Evolutionary conservation across 2,113 vertebrate species (phyloP), one percentile per base, ranked within the genome.

Genomic region (Charadrius vociferus): DNA sequence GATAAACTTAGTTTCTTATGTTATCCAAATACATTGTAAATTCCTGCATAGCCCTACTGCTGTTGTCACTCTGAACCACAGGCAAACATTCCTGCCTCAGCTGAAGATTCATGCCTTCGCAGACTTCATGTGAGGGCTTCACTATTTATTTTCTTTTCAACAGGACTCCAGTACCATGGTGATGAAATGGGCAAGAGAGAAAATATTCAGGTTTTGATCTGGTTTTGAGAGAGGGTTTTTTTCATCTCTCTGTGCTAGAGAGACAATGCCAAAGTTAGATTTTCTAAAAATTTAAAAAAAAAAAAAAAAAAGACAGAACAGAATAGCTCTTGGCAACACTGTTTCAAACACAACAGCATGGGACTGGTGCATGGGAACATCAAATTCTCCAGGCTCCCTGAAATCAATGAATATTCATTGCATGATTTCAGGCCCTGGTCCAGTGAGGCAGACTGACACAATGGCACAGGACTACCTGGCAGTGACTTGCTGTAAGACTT

Each of bases 91-190:
- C 59, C 80, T 49, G 22, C 61, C 61, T 50, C 52, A 79, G 92
- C 59, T 86, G 74, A 96, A 90, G 37, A 59, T 34, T 94, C 29
- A 22, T 59, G 77, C 16, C 18, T 53, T 84, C 6, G 1, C 12
- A 81, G 52, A 53, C 83, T 86, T 89, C 80, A 91, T 32, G 68
- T 74, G 53, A 92, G 30, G 72, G 39, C 70, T 91, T 81, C 2
- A 0, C 27, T 89, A 32, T 91, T 93, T 88, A 68, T 92, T 92
- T 95, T 91, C 36, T 74, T 95, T 94, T 78, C 70, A 88, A 89
- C 39, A 55, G 68, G 61, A 81, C 68, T 74, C 36, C 47, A 75
- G 47, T 62, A 63, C 27, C 53, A 67, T 34, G 10, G 20, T 53
- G 56, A 88, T 75, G 26, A 94, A 92, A 84, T 53, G 34, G 32